Evolutionary conservation across 2,113 vertebrate species (phyloP).

Genomic region (Orthonyx spaldingii): DNA sequence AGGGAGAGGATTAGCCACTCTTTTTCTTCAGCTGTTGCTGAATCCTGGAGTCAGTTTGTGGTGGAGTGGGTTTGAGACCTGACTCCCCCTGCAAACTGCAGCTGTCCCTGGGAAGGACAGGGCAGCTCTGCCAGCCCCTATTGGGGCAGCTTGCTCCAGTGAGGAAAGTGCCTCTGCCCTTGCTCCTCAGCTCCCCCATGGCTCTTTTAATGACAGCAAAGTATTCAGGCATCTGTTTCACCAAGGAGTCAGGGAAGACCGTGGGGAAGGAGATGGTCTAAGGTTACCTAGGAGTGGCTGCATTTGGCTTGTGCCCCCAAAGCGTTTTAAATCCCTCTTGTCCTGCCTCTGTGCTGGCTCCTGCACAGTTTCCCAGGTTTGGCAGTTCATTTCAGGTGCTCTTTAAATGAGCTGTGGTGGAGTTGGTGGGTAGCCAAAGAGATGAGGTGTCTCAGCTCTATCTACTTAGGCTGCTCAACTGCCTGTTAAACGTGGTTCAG

Average conservation of each 20-base stretch:
- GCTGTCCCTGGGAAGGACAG: background rate
- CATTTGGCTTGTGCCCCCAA: background rate
- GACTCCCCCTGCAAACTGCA: background rate
- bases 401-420: background rate
- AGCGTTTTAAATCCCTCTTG: background rate
- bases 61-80: background rate
- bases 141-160: background rate
- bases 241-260: background rate
- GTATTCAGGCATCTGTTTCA: background rate
- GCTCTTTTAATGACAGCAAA: background rate
- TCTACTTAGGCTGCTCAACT: background rate
- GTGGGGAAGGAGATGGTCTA: background rate
- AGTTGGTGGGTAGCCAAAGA: background rate
- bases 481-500: background rate
- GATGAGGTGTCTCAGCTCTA: accelerated
- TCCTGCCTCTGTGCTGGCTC: background rate
- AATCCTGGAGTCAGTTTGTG: background rate
- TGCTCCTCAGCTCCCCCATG: accelerated
- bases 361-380: background rate
- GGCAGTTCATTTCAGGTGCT: background rate
- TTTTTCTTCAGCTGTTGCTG: background rate
- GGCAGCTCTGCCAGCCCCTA: background rate
- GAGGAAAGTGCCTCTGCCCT: background rate
- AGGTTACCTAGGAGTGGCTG: background rate
- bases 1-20: background rate